Conservation (phyloP, 2,797 vertebrate species). For the Danio jaintianensis region DNA sequence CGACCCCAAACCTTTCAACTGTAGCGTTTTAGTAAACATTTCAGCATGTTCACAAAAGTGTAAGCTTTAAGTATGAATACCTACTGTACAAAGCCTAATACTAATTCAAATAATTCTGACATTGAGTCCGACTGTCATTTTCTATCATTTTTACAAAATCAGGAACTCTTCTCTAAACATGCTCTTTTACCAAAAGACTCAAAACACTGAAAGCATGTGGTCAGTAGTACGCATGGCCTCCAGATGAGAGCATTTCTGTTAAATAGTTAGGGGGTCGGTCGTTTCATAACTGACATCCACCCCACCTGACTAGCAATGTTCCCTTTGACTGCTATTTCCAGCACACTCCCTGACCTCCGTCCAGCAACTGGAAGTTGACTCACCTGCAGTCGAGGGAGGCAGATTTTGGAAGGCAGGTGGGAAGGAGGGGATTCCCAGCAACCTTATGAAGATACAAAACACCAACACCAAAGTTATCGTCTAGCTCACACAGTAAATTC, state of each 20-base stretch:
- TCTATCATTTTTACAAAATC: background rate
- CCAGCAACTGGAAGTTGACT: slow-evolving; percentile 36
- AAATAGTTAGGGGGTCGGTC: slow-evolving; percentile 3
- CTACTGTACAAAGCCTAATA: too few species aligned
- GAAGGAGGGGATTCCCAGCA: slow-evolving; percentile 66
- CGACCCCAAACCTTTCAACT: background rate
- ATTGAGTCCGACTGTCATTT: background rate
- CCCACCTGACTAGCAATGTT: slow-evolving; percentile 26
- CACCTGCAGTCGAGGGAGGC: slow-evolving; percentile 33
- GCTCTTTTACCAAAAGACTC: background rate
- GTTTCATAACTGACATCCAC: slow-evolving; percentile 31
- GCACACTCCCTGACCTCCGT: slow-evolving; percentile 6
- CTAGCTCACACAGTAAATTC: slow-evolving; percentile 63
- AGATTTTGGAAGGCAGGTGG: slow-evolving; percentile 37
- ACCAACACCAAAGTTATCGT: slow-evolving; percentile 54
- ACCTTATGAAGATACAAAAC: slow-evolving; percentile 59
- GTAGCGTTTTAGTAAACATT: background rate
- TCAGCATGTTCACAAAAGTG: too few species aligned
- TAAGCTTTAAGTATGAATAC: background rate
- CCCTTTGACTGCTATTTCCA: slow-evolving; percentile 43
- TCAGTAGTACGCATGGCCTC: slow-evolving; percentile 1
- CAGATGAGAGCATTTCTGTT: slow-evolving; percentile 35
- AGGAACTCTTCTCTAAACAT: slow-evolving; percentile 3
- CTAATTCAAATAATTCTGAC: too few species aligned
- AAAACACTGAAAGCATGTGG: background rate